Base-by-base conservation (phyloP, 2,113 vertebrate species). In the Fukomys damarensis region DNA sequence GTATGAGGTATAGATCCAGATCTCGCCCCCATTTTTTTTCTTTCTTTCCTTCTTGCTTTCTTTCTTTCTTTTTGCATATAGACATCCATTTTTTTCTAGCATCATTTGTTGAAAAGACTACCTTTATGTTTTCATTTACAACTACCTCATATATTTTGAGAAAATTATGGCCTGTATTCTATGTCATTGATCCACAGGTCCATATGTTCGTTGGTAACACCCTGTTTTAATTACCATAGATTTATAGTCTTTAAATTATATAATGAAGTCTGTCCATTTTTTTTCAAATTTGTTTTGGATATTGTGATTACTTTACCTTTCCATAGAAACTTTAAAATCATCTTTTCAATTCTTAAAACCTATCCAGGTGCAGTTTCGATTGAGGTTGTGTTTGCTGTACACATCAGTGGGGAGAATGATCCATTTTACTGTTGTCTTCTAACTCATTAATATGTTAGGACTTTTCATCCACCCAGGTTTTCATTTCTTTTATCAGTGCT, bases 251-350 rank as follows among this genome's bases (percentile, higher is more conserved):
- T 59, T 80, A 66, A n/a, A 52, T 17, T 32, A 24, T 41, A 4
- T 46, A 2, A 41, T 79, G 2, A 54, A 26, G 4, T 49, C 80
- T 30, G 24, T 81, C 41, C 19, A 43, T 13, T 49, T 46, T 86
- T 41, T 66, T 76, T 28, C 59, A 65, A 32, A 91, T 32, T 66
- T 0, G 20, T 24, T 65, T 61, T 88, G n/a, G 14, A 26, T 88
- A 28, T 83, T 93, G 35, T 89, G 41, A 41, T 86, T 24, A 30
- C 56, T 58, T 82, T 54, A 11, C 16, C 28, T 87, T 52, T 3
- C 54, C 30, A 22, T 61, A 38, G 84, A 80, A 61, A 79, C 41
- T 79, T 95, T 86, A 65, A 93, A 93, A 86, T 80, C 20, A 52
- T 24, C 26, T 30, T 89, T 68, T 41, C 32, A 1, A 10, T 89